Percentiles rank a stretch among this genome's conserved stretches.
Evolutionary conservation across 2,113 vertebrate genomes (phyloP).

Genomic region (Toxostoma redivivum): DNA sequence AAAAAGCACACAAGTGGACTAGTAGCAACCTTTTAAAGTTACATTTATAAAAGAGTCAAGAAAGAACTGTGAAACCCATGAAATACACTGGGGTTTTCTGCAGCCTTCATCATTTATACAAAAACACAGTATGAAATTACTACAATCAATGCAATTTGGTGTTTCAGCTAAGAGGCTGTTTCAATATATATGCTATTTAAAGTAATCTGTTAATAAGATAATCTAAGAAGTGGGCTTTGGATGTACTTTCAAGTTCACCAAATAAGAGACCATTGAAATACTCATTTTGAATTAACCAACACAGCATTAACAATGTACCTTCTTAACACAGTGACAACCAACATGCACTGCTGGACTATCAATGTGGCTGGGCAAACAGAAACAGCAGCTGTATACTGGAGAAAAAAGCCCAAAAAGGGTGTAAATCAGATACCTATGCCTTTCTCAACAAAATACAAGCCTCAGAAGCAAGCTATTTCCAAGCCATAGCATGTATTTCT

Average conservation of each 20-base stretch:
- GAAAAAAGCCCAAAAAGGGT: not conserved
- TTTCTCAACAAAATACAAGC: not conserved
- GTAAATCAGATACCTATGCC: not conserved
- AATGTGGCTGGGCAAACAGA: not conserved
- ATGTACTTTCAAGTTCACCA: not conserved
- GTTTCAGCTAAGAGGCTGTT: not conserved
- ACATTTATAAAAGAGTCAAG: not conserved
- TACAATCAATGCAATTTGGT: not conserved
- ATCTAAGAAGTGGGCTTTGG: not conserved
- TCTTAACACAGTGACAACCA: not conserved
- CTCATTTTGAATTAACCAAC: not conserved
- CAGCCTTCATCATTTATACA: constrained; percentile 2
- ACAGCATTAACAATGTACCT: not conserved
- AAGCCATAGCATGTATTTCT: not conserved
- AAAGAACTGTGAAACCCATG: not conserved
- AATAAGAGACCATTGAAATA: not conserved
- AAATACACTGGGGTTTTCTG: not conserved
- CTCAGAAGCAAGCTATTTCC: not conserved
- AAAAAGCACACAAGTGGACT: not conserved
- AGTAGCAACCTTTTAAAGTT: not conserved
- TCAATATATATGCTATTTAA: not conserved
- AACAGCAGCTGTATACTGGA: not conserved
- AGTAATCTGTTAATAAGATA: not conserved
- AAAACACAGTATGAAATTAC: not conserved
- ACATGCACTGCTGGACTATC: not conserved